Evolutionary conservation across 2,113 vertebrate species (phyloP), one percentile per base, ranked within the genome.

Genomic region (Syngnathoides biaculeatus): DNA sequence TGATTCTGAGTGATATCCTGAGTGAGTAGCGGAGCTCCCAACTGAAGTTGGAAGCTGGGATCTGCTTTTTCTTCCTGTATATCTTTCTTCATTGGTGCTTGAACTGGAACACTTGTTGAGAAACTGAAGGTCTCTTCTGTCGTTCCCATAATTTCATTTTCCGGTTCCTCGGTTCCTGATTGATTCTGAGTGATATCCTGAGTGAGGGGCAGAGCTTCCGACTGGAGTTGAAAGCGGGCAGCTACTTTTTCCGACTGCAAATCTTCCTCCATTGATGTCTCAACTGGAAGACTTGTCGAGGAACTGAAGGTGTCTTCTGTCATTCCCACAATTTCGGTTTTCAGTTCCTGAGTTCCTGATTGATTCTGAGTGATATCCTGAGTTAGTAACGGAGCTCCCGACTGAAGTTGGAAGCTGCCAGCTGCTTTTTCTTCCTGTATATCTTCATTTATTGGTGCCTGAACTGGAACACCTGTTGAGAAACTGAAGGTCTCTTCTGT

Each of bases 331-430:
- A 64, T 22, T 52, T 47, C n/a, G 3, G 38, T 48, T 24, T 61
- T 47, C 0, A 62, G 35, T 1, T n/a, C 50, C 0, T 48, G 35
- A 19, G 59, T 38, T 11, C 55, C 38, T 2, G 67, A 61, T 65
- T 55, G 50, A 19, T 24, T 48, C 12, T 68, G 12, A 3, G 5
- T 22, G 12, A 27, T 26, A 24, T 77, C 72, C 35, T 70, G 64
- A 20, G 0, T 64, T 35, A 66, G 6, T 17, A 22, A 5, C 5
- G 17, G 0, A 38, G 56, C 40, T 80, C 71, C 40, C 19, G 76
- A 81, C 67, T 74, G 69, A 6, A 74, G 63, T 52, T 75, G 67
- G 52, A 65, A 50, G 63, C 66, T 58, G 14, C 79, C 59, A 1
- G 27, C 50, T 13, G 74, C 38, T 61, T 61, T 40, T 61, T 61